Percentiles rank a stretch among this genome's conserved stretches.
Conservation (phyloP, 2,888 invertebrate species). For the Acheta domesticus region DNA sequence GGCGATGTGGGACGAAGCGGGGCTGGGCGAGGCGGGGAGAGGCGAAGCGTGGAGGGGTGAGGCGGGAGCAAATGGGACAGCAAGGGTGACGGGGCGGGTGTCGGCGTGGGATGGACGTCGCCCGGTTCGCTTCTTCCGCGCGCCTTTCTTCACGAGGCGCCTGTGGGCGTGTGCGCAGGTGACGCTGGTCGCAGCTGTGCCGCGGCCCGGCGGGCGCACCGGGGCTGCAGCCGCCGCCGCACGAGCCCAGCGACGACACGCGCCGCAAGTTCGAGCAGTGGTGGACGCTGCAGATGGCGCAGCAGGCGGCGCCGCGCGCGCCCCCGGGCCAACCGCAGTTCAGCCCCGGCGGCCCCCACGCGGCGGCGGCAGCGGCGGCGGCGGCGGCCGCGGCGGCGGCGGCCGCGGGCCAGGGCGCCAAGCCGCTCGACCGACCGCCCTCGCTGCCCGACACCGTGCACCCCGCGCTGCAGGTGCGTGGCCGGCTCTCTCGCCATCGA, state of each 20-base stretch:
- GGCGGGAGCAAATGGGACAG: too few species aligned
- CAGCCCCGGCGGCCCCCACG: conserved; percentile 36
- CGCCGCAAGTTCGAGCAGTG: conserved; percentile 87
- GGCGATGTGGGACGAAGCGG: too few species aligned
- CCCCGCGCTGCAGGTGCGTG: conserved; percentile 38
- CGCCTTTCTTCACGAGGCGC: not conserved
- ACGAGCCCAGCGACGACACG: conserved; percentile 77
- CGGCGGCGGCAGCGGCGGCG: conserved; percentile 40
- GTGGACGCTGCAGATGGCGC: conserved; percentile 71
- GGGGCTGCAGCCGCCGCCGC: conserved; percentile 56
- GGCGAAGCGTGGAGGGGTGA: too few species aligned
- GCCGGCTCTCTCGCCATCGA: too few species aligned
- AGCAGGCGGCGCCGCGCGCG: conserved; percentile 30
- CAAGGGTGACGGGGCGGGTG: too few species aligned
- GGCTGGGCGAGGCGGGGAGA: too few species aligned
- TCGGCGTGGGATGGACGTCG: not conserved
- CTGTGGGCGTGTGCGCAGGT: conserved; percentile 55
- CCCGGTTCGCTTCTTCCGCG: not conserved
- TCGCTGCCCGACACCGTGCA: conserved; percentile 43
- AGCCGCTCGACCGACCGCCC: conserved; percentile 50
- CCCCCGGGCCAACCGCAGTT: conserved; percentile 34
- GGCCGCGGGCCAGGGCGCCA: not conserved
- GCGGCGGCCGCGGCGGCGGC: conserved; percentile 41
- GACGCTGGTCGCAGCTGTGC: conserved; percentile 74
- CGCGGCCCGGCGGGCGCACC: conserved; percentile 65